Evolutionary conservation across 2,888 invertebrate genomes (phyloP).

Genomic region (Unio pictorum): DNA sequence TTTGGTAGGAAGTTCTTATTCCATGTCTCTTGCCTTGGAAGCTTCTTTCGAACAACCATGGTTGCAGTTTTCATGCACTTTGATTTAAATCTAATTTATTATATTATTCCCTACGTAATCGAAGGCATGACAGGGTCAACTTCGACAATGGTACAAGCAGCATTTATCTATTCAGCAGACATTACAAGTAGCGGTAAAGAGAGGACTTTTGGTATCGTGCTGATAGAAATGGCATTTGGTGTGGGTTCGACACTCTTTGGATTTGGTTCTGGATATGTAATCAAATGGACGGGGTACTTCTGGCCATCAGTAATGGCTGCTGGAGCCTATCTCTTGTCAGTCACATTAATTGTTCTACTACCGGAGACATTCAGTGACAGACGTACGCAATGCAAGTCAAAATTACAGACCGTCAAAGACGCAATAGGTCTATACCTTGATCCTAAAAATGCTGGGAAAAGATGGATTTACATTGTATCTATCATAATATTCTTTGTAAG

Average conservation of each 20-base stretch:
- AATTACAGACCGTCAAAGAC: conserved; percentile 10
- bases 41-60: conserved; percentile 11
- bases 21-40: conserved; percentile 23
- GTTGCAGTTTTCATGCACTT: conserved; percentile 25
- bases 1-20: conserved; percentile 39
- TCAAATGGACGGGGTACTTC: conserved; percentile 21
- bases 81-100: conserved; percentile 19
- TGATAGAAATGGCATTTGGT: conserved; percentile 20
- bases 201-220: conserved; percentile 18
- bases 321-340: conserved; percentile 2
- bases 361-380: conserved; percentile 20
- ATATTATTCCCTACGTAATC: conserved; percentile 20
- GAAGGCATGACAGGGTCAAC: conserved; percentile 31
- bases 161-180: conserved; percentile 26
- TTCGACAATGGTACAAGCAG: conserved; percentile 18
- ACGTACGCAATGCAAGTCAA: conserved; percentile 1
- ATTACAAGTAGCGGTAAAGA: conserved; percentile 21
- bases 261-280: conserved; percentile 26
- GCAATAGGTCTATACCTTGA: conserved; percentile 14
- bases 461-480: conserved; percentile 28
- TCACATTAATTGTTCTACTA: conserved; percentile 13
- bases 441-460: conserved; percentile 8
- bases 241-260: conserved; percentile 8
- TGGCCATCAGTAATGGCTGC: conserved; percentile 17
- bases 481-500: conserved; percentile 18